Percentiles rank a stretch among this genome's conserved stretches.
Conservation (phyloP, 2,888 invertebrate species). For the Callosobruchus maculatus region DNA sequence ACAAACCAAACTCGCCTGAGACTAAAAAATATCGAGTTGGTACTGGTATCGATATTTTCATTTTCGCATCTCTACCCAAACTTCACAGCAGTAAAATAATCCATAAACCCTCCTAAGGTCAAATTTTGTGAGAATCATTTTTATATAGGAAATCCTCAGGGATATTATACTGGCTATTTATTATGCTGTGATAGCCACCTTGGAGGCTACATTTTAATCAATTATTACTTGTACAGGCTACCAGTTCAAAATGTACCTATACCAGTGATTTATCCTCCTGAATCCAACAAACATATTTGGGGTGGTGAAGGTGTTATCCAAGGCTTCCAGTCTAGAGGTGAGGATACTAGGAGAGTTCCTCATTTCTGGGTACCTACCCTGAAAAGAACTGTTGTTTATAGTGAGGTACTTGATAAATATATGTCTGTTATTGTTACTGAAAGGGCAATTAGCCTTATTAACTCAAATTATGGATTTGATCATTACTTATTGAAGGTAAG, state of each 20-base stretch:
- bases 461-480: conserved; percentile 90
- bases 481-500: conserved; percentile 82
- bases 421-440: conserved; percentile 80
- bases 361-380: conserved; percentile 86
- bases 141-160: too few species aligned
- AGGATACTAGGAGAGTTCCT: conserved; percentile 64
- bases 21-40: too few species aligned
- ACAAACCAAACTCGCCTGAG: too few species aligned
- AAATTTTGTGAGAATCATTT: too few species aligned
- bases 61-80: too few species aligned
- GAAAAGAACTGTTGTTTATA: conserved; percentile 77
- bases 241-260: conserved; percentile 75
- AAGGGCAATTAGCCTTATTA: conserved; percentile 78
- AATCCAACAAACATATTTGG: conserved; percentile 86
- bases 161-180: too few species aligned
- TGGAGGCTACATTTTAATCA: conserved; percentile 1
- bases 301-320: conserved; percentile 93
- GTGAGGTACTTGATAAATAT: conserved; percentile 84
- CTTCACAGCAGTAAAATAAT: too few species aligned
- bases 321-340: conserved; percentile 71
- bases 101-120: too few species aligned
- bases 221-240: conserved; percentile 43
- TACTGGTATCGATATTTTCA: too few species aligned
- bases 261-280: conserved; percentile 72
- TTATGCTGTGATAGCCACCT: too few species aligned